Conservation (phyloP, 2,113 vertebrate genomes). For the Megatriorchis doriae region DNA sequence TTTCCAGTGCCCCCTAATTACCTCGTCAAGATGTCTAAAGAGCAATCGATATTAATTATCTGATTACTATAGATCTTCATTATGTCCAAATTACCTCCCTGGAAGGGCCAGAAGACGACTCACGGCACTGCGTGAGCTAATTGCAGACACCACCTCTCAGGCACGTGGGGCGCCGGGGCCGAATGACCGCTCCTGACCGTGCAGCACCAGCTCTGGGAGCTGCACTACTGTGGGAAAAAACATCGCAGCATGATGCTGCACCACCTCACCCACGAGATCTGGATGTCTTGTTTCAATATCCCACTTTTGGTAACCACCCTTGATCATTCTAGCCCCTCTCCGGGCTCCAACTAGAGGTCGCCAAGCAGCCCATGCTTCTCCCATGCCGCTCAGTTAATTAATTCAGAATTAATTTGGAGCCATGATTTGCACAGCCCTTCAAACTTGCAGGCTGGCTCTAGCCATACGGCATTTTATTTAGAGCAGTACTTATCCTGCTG, state of each 20-base stretch:
- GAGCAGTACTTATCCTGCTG: not conserved
- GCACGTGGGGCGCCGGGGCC: accelerated
- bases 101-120: conserved; percentile 61
- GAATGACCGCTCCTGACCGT: accelerated
- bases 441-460: not conserved
- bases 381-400: not conserved
- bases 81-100: conserved; percentile 69
- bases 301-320: not conserved
- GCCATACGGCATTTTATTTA: not conserved
- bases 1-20: conserved; percentile 73
- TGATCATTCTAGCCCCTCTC: not conserved
- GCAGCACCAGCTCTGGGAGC: not conserved
- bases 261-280: not conserved
- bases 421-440: not conserved
- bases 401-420: not conserved
- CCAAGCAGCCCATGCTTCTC: accelerated
- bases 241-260: accelerated
- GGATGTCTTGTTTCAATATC: not conserved
- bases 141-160: conserved; percentile 2
- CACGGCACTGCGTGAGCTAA: conserved; percentile 24
- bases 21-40: conserved; percentile 72
- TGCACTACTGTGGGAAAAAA: not conserved
- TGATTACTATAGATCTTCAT: conserved; percentile 79
- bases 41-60: conserved; percentile 78
- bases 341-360: not conserved